These are phyloP conservation scores for Galleria mellonella DNA, from an alignment of 1,140 invertebrate species.

Conservation along the genomic window DNA sequence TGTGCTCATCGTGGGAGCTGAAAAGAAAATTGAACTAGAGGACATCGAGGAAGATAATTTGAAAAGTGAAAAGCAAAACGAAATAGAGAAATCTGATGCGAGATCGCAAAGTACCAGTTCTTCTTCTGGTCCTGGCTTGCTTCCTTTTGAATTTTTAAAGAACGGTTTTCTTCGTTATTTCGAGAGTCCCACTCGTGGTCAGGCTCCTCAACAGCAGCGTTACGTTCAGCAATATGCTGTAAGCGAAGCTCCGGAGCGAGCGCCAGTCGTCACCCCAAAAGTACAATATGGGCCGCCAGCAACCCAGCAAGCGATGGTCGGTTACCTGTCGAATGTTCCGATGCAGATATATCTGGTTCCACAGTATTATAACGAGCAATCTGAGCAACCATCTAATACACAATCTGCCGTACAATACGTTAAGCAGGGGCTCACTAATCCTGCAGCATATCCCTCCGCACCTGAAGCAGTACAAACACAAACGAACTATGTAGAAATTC, in stretches of 20 bases:
- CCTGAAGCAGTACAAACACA: constrained; percentile 36
- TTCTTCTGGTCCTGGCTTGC: constrained; percentile 13
- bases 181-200: constrained; percentile 20
- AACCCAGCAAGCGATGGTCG: constrained; percentile 43
- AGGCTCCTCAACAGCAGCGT: constrained; percentile 31
- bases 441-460: constrained; percentile 23
- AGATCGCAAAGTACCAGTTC: not conserved
- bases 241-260: constrained; percentile 45
- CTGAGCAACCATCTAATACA: constrained; percentile 20
- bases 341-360: constrained; percentile 65
- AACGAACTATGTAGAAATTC: constrained; percentile 46
- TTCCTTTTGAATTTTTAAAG: constrained; percentile 47
- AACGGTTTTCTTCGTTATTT: constrained; percentile 45
- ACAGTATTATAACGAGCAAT: constrained; percentile 49
- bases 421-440: constrained; percentile 14
- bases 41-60: constrained; percentile 72
- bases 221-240: constrained; percentile 60
- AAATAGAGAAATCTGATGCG: constrained; percentile 12
- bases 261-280: constrained; percentile 18
- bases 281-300: constrained; percentile 31
- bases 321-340: constrained; percentile 57
- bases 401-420: constrained; percentile 28
- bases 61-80: constrained; percentile 59
- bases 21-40: constrained; percentile 69
- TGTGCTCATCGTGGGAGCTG: constrained; percentile 30